Percentiles rank a stretch among this genome's conserved stretches.
Conservation (phyloP, 1,140 invertebrate genomes). For the Atopsyche davidsoni region DNA sequence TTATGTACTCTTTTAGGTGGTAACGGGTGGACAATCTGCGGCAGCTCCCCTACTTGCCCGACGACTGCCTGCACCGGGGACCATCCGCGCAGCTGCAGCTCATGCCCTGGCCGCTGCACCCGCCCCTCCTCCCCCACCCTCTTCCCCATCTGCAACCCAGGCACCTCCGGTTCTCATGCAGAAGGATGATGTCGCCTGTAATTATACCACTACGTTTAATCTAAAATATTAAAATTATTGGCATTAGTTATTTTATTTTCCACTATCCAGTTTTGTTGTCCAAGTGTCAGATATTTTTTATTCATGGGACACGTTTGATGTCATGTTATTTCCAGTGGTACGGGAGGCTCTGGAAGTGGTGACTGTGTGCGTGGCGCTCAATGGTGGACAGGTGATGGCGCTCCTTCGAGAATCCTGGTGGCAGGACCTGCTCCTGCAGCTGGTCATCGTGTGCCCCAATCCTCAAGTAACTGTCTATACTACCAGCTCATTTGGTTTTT, state of each 20-base stretch:
- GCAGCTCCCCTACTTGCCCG: conserved; percentile 42
- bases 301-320: neutral
- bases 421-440: conserved; percentile 83
- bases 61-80: conserved; percentile 40
- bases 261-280: too few species aligned
- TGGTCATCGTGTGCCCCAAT: conserved; percentile 74
- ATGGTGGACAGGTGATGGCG: conserved; percentile 71
- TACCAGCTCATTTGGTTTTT: too few species aligned
- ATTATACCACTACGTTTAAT: too few species aligned
- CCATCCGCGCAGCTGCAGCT: conserved; percentile 36
- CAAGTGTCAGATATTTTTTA: neutral
- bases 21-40: conserved; percentile 36
- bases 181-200: conserved; percentile 43
- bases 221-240: too few species aligned
- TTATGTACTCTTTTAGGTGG: conserved; percentile 33
- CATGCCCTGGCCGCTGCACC: conserved; percentile 22
- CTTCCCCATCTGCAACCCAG: conserved; percentile 9
- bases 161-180: conserved; percentile 33
- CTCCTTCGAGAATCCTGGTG: conserved; percentile 67
- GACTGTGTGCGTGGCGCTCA: conserved; percentile 81
- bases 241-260: too few species aligned
- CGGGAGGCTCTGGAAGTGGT: conserved; percentile 89
- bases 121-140: conserved; percentile 3
- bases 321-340: conserved; percentile 58
- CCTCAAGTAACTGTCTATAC: conserved; percentile 49